Base-by-base conservation (phyloP, 2,797 vertebrate genomes). In the Centropyge bicolor region DNA sequence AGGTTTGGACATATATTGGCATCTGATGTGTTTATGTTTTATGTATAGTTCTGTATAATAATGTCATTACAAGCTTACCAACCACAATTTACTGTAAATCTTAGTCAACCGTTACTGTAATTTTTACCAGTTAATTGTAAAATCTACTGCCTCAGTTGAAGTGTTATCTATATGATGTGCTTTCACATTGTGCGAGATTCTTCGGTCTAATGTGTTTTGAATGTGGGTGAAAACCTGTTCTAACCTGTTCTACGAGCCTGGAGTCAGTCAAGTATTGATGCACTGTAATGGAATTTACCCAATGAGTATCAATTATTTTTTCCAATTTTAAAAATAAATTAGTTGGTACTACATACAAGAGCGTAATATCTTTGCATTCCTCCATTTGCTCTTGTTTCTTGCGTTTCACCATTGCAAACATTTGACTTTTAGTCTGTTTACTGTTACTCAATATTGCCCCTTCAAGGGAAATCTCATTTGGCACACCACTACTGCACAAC, bases 401-500 rank as follows among this genome's bases (percentile, higher is more conserved):
- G 8, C 49, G 27, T 55, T 63, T 70, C 14, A 10, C 13, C n/a
- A 11, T 61, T 43, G 27, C 16, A 74, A 70, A 38, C 70, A 54
- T 62, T 72, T 66, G 46, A 63, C 24, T 56, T 82, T 73, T 24
- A 54, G 12, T 57, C 69, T 35, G 72, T 73, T 16, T 67, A 24
- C 31, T 72, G 60, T 84, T 84, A 38, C 60, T 61, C 66, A 86
- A 70, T 71, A 46, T 70, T 62, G 13, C 31, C 22, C 1, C 48
- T 83, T 68, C 2, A 72, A 75, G 68, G 57, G 51, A n/a, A 49
- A 78, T 66, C 22, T 83, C 6, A 77, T 57, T 74, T 83, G 74
- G 66, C 66, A 57, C 78, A 43, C 3, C 52, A 69, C 7, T 8
- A 6, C 13, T 13, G 40, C 69, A 69, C 64, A 54, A 60, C 67